Evolutionary conservation across 1,140 invertebrate species (phyloP).

Genomic region (Muscidifurax raptorellus): DNA sequence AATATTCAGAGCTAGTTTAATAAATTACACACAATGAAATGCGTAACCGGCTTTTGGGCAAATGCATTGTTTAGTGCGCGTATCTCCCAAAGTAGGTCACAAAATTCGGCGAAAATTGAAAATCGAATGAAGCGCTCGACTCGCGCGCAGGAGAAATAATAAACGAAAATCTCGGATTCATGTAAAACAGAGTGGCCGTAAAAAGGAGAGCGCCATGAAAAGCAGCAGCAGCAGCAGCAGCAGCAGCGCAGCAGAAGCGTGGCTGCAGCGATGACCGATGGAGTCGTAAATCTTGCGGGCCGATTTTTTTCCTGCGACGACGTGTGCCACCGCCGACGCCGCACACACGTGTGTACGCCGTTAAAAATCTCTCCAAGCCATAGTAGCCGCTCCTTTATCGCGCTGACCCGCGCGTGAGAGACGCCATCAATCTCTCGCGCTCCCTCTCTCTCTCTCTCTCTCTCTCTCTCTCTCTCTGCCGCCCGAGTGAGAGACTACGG

Average conservation of each 20-base stretch:
- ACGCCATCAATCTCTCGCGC: slow-evolving; percentile 10
- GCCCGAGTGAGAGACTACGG: no score
- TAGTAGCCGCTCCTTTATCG: slow-evolving; percentile 28
- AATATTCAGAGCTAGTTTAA: no score
- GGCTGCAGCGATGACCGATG: slow-evolving; percentile 8
- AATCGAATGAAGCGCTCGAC: no score
- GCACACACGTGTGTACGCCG: slow-evolving; percentile 15
- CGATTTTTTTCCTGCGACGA: slow-evolving; percentile 9
- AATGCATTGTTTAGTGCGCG: no score
- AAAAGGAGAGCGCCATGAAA: neutral
- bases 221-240: no score
- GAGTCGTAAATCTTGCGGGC: slow-evolving; percentile 7
- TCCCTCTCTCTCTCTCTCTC: neutral
- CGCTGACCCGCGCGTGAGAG: neutral
- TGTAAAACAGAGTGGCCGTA: neutral
- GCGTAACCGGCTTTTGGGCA: no score
- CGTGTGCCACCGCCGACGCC: neutral
- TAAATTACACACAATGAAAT: no score
- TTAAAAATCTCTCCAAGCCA: slow-evolving; percentile 6
- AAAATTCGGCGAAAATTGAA: no score
- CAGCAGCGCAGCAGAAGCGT: no score
- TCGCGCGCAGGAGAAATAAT: neutral
- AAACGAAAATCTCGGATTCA: neutral
- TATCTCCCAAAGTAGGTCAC: no score
- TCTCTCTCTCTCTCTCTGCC: neutral